These are phyloP conservation scores for Drosophila takahashii DNA, from an alignment of 1,140 invertebrate species.

Conservation along the genomic window DNA sequence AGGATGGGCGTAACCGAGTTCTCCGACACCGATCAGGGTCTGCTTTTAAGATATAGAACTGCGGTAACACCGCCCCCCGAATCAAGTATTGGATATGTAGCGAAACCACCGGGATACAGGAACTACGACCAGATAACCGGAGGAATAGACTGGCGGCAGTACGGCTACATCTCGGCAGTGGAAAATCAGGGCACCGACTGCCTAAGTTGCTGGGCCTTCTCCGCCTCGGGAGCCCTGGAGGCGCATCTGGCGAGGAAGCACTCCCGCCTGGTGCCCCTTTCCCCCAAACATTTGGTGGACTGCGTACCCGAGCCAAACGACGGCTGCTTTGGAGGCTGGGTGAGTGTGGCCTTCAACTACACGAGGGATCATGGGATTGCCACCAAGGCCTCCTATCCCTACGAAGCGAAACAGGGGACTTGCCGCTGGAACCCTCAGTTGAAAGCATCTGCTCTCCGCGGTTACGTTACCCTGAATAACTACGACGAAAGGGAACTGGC, in stretches of 20 bases:
- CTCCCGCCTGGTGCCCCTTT: constrained; percentile 90
- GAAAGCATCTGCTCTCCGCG: not conserved
- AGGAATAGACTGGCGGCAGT: constrained; percentile 6
- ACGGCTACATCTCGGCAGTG: not conserved
- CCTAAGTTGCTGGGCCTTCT: constrained; percentile 87
- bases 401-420: constrained; percentile 87
- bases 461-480: constrained; percentile 87
- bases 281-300: constrained; percentile 96
- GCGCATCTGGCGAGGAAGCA: constrained; percentile 88
- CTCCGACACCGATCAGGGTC: not conserved
- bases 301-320: constrained; percentile 92
- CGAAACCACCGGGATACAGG: not conserved
- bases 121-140: not conserved
- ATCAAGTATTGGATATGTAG: not conserved
- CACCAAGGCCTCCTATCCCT: constrained; percentile 90
- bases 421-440: constrained; percentile 8
- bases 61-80: not conserved
- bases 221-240: constrained; percentile 90
- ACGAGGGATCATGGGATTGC: constrained; percentile 91
- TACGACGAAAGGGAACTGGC: constrained; percentile 88
- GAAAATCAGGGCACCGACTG: constrained; percentile 91
- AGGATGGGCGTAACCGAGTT: not conserved
- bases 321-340: constrained; percentile 94
- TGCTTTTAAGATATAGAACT: not conserved
- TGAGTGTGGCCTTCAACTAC: constrained; percentile 90